Evolutionary conservation across 2,888 invertebrate genomes (phyloP).

Genomic region (Cyrtodaria siliqua): DNA sequence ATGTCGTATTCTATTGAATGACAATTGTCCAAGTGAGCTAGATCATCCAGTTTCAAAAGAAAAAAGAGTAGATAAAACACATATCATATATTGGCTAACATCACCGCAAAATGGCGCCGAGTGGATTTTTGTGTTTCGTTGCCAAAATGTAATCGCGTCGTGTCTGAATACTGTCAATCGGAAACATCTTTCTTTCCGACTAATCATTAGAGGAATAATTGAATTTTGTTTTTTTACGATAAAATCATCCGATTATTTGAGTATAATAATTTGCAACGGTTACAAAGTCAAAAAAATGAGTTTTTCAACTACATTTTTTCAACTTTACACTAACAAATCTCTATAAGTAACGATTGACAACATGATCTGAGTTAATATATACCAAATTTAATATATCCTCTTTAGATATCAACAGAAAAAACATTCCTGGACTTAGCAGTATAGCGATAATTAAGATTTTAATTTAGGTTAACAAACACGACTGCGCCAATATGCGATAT

Average conservation of each 20-base stretch:
- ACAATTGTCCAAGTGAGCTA: too few relatives aligned
- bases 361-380: not conserved
- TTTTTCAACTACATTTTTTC: constrained; percentile 40
- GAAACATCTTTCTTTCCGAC: constrained; percentile 11
- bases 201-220: constrained; percentile 31
- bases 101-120: constrained; percentile 57
- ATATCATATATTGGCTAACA: too few relatives aligned
- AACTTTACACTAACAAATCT: constrained; percentile 49
- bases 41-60: too few relatives aligned
- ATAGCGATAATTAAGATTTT: constrained; percentile 12
- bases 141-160: constrained; percentile 42
- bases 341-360: constrained; percentile 13
- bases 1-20: too few relatives aligned
- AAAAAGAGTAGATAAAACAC: too few relatives aligned
- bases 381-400: constrained; percentile 43
- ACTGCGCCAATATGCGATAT: constrained; percentile 41
- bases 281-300: constrained; percentile 40
- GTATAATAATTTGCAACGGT: constrained; percentile 10
- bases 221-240: constrained; percentile 32
- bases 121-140: constrained; percentile 55
- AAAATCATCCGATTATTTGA: not conserved
- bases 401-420: constrained; percentile 7
- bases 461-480: constrained; percentile 68
- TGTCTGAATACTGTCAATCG: not conserved
- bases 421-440: not conserved